Base-by-base conservation (phyloP, 1,140 invertebrate species). In the Glossosoma conforme region DNA sequence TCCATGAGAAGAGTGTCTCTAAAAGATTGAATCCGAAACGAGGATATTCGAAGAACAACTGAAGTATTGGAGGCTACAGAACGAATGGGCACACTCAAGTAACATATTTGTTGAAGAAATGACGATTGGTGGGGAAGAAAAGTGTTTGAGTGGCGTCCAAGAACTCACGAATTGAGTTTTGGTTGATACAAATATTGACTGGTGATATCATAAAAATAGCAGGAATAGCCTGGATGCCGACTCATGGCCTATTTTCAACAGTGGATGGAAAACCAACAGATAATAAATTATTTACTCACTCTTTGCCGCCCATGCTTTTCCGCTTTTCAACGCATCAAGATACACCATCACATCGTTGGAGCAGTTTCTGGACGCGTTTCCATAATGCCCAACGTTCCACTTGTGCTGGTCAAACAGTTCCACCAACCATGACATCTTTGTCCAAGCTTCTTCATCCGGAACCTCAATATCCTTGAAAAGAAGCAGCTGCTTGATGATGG, bases 241-340 rank as follows among this genome's bases (percentile, higher is more conserved):
- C n/a, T n/a, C n/a, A n/a, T n/a, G n/a, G n/a, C n/a, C n/a, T n/a
- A n/a, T n/a, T n/a, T n/a, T n/a, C n/a, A n/a, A n/a, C n/a, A n/a
- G n/a, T n/a, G n/a, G n/a, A n/a, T n/a, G n/a, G n/a, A n/a, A n/a
- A n/a, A n/a, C n/a, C n/a, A n/a, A n/a, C n/a, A n/a, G n/a, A n/a
- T n/a, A n/a, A n/a, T n/a, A n/a, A n/a, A n/a, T 21, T 6, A 3
- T 44, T 14, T 52, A 80, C 81, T 82, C 64, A 86, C 84, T 82
- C 71, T 83, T 83, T 2, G 80, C 77, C 13, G 84, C 84, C 84
- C 84, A 86, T 14, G 78, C 63, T 38, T 78, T 70, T 15, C 80
- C 82, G 18, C 76, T 67, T 37, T 69, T 69, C 25, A 86, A 66
- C 2, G 77, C 76, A 9, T 58, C 57, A 1, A 85, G 52, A 58